Percentiles rank a stretch among this genome's conserved stretches.
phyloP scores from a whole-genome alignment of 2,888 invertebrate species.

The Himalopsyche tibetana region DNA sequence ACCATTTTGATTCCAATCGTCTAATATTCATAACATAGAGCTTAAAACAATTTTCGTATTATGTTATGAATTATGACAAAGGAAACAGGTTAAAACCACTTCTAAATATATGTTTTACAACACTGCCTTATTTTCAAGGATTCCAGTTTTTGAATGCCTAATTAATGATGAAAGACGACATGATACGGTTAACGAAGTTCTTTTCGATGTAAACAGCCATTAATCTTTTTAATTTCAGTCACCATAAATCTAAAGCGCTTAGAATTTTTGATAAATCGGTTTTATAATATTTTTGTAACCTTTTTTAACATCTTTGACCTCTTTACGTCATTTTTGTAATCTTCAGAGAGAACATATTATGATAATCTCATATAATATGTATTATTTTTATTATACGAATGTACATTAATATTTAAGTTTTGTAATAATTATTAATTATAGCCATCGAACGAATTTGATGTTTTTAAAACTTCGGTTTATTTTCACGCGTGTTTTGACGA shows the following conservation, averaged over 20 bases:
- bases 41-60: background rate
- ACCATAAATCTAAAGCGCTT: conserved; percentile 9
- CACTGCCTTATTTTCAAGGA: background rate
- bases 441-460: background rate
- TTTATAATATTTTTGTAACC: background rate
- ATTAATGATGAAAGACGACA: background rate
- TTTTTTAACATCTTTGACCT: conserved; percentile 1
- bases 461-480: background rate
- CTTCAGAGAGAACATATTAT: background rate
- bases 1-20: background rate
- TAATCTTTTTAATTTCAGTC: conserved; percentile 20
- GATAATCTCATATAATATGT: background rate
- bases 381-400: background rate
- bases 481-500: too few relatives aligned
- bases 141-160: background rate
- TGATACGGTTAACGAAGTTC: background rate
- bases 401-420: background rate
- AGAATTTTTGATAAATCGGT: background rate
- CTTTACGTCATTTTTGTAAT: background rate
- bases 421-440: background rate
- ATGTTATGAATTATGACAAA: background rate
- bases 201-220: background rate
- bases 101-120: background rate
- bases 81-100: background rate
- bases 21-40: background rate